Conservation (phyloP, 2,888 invertebrate genomes). For the Caradrina clavipalpis region DNA sequence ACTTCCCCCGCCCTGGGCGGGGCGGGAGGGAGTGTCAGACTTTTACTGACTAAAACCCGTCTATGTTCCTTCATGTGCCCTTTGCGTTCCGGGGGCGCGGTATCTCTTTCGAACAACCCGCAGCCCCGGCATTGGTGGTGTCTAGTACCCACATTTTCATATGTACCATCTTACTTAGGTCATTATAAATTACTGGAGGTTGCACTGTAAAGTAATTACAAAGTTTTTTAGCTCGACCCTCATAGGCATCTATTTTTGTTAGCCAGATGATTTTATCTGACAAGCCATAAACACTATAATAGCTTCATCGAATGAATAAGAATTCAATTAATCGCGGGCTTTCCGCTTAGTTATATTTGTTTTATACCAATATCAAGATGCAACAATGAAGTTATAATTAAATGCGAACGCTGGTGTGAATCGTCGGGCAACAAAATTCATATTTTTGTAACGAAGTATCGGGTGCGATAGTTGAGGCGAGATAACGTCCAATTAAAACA, state of each 20-base stretch:
- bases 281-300: conserved; percentile 42
- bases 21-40: too few relatives aligned
- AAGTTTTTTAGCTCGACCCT: background rate
- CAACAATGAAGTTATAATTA: conserved; percentile 74
- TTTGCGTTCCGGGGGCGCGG: too few relatives aligned
- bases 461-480: conserved; percentile 81
- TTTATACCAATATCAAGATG: conserved; percentile 79
- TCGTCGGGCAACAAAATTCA: conserved; percentile 83
- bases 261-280: conserved; percentile 19
- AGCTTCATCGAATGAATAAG: conserved; percentile 67
- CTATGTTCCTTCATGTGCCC: too few relatives aligned
- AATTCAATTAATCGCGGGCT: conserved; percentile 72
- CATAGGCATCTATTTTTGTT: conserved; percentile 5
- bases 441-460: conserved; percentile 85
- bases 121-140: too few relatives aligned
- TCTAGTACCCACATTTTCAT: too few relatives aligned
- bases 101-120: too few relatives aligned
- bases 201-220: background rate
- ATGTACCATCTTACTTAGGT: too few relatives aligned
- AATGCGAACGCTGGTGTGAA: conserved; percentile 83
- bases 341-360: conserved; percentile 79
- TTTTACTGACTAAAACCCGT: too few relatives aligned
- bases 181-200: background rate
- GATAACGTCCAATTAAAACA: conserved; percentile 91
- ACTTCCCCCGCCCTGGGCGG: too few relatives aligned